A percentile compares a stretch with the other conserved stretches of the same genome.
Evolutionary conservation across 1,140 invertebrate genomes (phyloP).

Genomic region (Lycorma delicatula): DNA sequence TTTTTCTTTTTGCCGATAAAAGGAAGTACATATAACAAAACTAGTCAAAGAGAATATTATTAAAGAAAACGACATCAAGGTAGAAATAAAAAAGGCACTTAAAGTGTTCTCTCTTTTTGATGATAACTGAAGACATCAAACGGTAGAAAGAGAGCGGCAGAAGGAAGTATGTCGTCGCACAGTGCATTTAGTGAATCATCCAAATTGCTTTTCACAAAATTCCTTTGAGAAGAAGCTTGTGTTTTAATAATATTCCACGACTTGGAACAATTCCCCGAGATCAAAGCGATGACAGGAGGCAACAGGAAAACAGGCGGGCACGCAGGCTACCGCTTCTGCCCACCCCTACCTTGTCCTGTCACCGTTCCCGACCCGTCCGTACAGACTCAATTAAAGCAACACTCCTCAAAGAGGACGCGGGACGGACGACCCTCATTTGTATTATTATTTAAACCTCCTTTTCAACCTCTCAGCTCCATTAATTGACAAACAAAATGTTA

Average conservation of each 20-base stretch:
- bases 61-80: conserved; percentile 1
- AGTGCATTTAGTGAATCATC: conserved; percentile 7
- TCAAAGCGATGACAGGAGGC: too few relatives aligned
- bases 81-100: conserved; percentile 5
- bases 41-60: neutral
- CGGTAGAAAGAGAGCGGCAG: neutral
- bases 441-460: too few relatives aligned
- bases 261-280: conserved; percentile 1
- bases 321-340: too few relatives aligned
- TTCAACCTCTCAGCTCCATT: too few relatives aligned
- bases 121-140: neutral
- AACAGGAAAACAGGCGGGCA: too few relatives aligned
- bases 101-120: neutral
- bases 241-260: conserved; percentile 6
- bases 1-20: too few relatives aligned
- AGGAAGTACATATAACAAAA: neutral
- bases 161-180: neutral
- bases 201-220: conserved; percentile 5
- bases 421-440: too few relatives aligned
- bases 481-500: too few relatives aligned
- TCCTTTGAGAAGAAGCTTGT: conserved; percentile 3
- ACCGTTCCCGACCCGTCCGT: too few relatives aligned
- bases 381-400: too few relatives aligned
- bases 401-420: too few relatives aligned
- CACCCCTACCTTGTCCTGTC: too few relatives aligned